These are phyloP conservation scores for Macaria notata DNA, from an alignment of 2,888 invertebrate species.

Conservation along the genomic window DNA sequence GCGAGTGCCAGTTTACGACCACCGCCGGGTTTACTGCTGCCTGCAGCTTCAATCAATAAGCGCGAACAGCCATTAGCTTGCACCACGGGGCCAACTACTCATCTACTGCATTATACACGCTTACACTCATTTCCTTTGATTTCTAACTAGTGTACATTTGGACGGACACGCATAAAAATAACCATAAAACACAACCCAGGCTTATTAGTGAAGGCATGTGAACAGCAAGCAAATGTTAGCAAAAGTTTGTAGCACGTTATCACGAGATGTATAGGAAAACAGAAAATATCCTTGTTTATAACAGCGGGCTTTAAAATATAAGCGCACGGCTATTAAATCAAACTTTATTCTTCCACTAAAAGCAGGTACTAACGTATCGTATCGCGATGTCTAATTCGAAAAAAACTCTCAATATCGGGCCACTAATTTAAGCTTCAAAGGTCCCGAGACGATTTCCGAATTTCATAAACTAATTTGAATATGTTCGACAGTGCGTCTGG, in stretches of 20 bases:
- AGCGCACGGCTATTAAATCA: no score
- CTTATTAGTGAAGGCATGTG: no score
- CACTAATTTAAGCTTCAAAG: slow-evolving; percentile 1
- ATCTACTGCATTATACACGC: slow-evolving; percentile 46
- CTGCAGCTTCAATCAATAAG: slow-evolving; percentile 67
- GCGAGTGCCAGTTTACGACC: slow-evolving; percentile 75
- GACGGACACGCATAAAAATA: no score
- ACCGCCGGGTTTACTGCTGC: slow-evolving; percentile 67
- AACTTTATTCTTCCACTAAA: no score
- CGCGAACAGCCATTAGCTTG: slow-evolving; percentile 55
- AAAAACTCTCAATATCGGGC: slow-evolving; percentile 13
- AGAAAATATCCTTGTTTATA: no score
- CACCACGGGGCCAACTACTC: slow-evolving; percentile 43
- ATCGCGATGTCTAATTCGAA: background rate
- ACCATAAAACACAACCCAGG: no score
- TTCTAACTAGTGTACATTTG: slow-evolving; percentile 21
- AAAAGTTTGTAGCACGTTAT: no score
- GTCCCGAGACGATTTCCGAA: background rate
- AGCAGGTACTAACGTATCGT: no score
- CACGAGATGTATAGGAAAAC: no score
- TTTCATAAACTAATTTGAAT: slow-evolving; percentile 1
- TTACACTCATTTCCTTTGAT: slow-evolving; percentile 39
- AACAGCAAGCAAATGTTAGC: no score
- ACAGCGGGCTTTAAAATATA: no score
- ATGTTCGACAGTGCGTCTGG: background rate